Conservation (phyloP, 35 echinoderm and acorn worm species). For the Ophioderma brevispina region DNA sequence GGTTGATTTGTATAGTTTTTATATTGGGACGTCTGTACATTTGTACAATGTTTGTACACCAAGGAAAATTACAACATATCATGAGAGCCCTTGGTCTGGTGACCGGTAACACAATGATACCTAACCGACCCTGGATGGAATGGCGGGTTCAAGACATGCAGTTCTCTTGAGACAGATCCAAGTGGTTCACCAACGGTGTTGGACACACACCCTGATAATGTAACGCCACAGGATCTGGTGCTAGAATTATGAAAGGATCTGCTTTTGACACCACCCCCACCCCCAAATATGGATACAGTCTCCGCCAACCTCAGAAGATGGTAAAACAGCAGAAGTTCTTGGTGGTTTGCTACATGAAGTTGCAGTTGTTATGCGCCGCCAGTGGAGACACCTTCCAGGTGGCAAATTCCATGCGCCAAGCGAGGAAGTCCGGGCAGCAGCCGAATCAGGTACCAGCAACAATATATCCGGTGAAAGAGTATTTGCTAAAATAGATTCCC, state of each 20-base stretch:
- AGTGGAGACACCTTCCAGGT: slow-evolving; percentile 14
- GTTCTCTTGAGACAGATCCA: not conserved
- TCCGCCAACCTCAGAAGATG: not conserved
- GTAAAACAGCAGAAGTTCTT: not conserved
- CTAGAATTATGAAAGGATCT: not conserved
- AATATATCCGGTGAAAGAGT: slow-evolving; percentile 21
- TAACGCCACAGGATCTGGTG: not conserved
- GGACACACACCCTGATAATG: not conserved
- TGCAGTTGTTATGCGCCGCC: not conserved
- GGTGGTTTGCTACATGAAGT: not conserved
- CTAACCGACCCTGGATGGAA: not conserved
- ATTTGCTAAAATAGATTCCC: slow-evolving; percentile 12
- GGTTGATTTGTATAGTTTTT: no score
- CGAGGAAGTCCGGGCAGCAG: not conserved
- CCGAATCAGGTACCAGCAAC: slow-evolving; percentile 1
- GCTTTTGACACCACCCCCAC: not conserved
- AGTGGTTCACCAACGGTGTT: not conserved
- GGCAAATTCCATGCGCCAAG: slow-evolving; percentile 14
- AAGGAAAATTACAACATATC: not conserved
- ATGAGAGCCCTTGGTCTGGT: not conserved
- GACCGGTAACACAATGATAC: not conserved
- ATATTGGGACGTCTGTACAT: no score
- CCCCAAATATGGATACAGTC: not conserved
- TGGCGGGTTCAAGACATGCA: not conserved
- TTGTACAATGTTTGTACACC: no score